Base-by-base conservation (phyloP, 2,888 invertebrate genomes). In the Scaptomyza reducta region DNA sequence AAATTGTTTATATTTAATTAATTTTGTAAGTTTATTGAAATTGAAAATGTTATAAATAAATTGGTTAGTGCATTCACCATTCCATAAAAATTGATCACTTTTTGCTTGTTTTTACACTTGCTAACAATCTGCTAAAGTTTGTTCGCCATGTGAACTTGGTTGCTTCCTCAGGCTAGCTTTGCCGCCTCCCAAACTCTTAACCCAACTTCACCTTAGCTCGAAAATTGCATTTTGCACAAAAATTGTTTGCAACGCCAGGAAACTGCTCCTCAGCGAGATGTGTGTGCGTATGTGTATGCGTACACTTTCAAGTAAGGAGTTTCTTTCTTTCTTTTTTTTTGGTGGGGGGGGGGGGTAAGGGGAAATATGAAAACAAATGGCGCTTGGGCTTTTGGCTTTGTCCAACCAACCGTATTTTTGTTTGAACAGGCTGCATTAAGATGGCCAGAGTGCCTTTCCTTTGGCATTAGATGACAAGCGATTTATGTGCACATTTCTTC, bases 331-430 rank as follows among this genome's bases (percentile, higher is more conserved):
- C n/a, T n/a, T 35, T 35, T 5, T 38, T 14, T 14, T 42, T 25
- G 42, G 29, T 9, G 33, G 10, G 50, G 50, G n/a, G n/a, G 33
- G 10, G 50, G 50, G n/a, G n/a, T n/a, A n/a, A n/a, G n/a, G n/a
- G 35, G 33, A 76, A 75, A 81, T 77, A 84, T 87, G 85, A 81
- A 87, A 87, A 87, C 87, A 84, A 87, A 82, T 82, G 85, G 70
- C 81, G 51, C 45, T 81, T 60, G 64, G 67, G 75, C 78, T 65
- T 63, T 69, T 62, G 64, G 74, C 60, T 65, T 82, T 67, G 63
- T 47, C 53, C 60, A 85, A 70, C 62, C 56, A 69, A 67, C 45
- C 57, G 57, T 64, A 65, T 63, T 60, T 69, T 65, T 45, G 55
- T 65, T 67, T 70, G 66, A 41, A 47, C 29, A 29, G 31, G 44